phyloP scores from a whole-genome alignment of 2,797 vertebrate genomes.

The Poeciliopsis turneri region DNA sequence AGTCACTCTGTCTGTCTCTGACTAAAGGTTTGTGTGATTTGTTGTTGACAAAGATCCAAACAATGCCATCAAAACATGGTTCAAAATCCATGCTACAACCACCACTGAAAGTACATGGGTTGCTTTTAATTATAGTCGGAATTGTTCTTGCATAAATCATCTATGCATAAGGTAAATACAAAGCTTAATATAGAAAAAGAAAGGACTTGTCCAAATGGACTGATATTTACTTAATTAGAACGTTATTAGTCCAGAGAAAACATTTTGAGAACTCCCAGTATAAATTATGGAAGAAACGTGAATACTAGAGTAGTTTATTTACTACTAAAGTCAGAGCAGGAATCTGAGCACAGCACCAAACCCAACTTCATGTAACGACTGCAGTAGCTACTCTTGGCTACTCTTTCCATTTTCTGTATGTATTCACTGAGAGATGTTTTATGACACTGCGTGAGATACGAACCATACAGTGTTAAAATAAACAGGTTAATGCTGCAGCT shows the following conservation, averaged over 20 bases:
- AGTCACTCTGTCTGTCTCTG: conserved; percentile 54
- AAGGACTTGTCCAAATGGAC: not conserved
- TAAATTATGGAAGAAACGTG: not conserved
- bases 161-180: not conserved
- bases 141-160: not conserved
- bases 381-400: not conserved
- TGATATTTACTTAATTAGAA: not conserved
- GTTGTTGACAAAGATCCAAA: conserved; percentile 25
- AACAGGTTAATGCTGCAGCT: not conserved
- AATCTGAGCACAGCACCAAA: not conserved
- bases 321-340: not conserved
- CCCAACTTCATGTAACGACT: not conserved
- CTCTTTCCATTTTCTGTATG: not conserved
- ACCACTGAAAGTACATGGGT: not conserved
- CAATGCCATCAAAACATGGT: not conserved
- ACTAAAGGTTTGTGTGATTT: conserved; percentile 40
- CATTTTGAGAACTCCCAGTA: not conserved
- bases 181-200: not conserved
- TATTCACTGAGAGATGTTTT: not conserved
- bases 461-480: not conserved
- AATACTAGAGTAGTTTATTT: not conserved
- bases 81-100: not conserved
- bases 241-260: not conserved
- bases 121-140: not conserved
- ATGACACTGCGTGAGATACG: not conserved